phyloP scores from a whole-genome alignment of 2,797 vertebrate genomes.

The Gadopsis marmoratus region DNA sequence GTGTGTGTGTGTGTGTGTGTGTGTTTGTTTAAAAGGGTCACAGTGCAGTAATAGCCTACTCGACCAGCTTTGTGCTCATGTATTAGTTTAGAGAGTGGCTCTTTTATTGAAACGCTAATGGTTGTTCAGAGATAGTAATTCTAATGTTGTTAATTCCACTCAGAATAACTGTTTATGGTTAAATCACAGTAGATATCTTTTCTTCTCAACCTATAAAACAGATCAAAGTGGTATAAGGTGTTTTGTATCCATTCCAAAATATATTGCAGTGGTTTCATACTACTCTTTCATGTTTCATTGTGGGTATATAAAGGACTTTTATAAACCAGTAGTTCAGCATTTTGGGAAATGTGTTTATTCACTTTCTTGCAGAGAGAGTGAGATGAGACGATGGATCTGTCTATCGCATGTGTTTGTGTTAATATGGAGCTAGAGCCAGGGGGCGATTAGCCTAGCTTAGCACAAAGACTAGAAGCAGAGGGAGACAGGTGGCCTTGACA shows the following conservation, averaged over 20 bases:
- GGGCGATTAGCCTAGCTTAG: neutral
- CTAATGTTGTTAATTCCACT: constrained; percentile 3
- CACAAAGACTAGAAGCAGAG: neutral
- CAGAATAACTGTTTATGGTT: neutral
- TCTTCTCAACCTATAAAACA: neutral
- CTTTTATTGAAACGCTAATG: constrained; percentile 16
- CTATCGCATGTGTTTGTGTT: neutral
- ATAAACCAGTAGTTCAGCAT: constrained; percentile 7
- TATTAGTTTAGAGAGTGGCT: constrained; percentile 13
- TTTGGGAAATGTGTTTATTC: neutral
- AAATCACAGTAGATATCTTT: neutral
- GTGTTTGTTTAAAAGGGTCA: constrained; percentile 61
- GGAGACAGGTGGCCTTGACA: neutral
- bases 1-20: constrained; percentile 41
- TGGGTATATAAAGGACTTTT: neutral
- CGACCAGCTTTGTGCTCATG: constrained; percentile 32
- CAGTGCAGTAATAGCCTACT: constrained; percentile 55
- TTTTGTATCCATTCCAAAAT: neutral
- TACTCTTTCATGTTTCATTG: neutral
- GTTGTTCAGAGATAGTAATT: neutral
- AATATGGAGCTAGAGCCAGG: neutral
- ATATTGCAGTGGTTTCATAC: neutral
- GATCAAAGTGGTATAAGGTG: neutral
- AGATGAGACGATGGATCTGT: neutral
- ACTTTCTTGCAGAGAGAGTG: no score